phyloP scores from a whole-genome alignment of 2,797 vertebrate species.

The Clamator glandarius region DNA sequence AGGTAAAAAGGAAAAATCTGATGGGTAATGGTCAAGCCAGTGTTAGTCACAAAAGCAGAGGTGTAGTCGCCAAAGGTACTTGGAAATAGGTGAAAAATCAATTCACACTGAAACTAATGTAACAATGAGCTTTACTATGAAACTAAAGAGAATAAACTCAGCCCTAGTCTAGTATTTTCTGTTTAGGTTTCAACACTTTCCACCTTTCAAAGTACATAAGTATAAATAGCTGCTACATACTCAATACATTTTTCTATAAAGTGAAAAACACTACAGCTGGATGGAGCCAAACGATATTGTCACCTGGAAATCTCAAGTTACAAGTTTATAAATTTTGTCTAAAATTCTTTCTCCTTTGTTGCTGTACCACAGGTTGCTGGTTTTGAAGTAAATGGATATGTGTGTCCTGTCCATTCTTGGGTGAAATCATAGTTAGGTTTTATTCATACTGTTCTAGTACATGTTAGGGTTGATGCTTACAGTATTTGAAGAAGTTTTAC shows the following conservation, averaged over 20 bases:
- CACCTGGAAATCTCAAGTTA: not conserved
- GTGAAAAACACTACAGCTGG: not conserved
- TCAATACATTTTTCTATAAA: not conserved
- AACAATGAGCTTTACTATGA: not conserved
- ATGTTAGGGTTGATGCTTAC: not conserved
- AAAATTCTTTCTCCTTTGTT: not conserved
- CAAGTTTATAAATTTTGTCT: not conserved
- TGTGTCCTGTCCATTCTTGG: not conserved
- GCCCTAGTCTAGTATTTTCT: not conserved
- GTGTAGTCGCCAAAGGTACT: not conserved
- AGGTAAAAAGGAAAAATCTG: not conserved
- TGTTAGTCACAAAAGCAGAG: not conserved
- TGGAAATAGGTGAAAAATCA: not conserved
- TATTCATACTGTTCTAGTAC: not conserved
- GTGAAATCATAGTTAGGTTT: not conserved
- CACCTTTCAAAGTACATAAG: not conserved
- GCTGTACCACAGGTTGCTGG: not conserved
- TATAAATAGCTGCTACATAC: not conserved
- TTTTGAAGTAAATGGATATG: not conserved
- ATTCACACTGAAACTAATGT: not conserved
- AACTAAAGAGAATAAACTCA: not conserved
- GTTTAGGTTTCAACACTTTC: not conserved
- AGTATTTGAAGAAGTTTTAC: not conserved
- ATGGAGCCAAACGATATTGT: not conserved
- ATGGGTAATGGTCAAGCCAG: not conserved